Base-by-base conservation (phyloP, 2,113 vertebrate species). In the Pteropus alecto region DNA sequence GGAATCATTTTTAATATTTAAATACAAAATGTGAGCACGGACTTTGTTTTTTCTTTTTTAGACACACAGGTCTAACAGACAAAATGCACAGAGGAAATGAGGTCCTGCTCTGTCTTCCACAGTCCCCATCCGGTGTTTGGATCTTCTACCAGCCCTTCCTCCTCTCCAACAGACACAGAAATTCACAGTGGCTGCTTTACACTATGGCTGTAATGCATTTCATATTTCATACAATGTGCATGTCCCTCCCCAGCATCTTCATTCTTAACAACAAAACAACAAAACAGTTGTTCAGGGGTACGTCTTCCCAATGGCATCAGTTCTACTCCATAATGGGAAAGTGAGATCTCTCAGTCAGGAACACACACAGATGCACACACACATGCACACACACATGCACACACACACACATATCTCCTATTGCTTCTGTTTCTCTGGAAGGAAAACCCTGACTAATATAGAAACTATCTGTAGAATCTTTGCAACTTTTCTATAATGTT, bases 1-100 rank as follows among this genome's bases (percentile, higher is more conserved):
- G 73, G 61, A 93, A 96, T 94, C 16, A 68, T 71, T 95, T 92
- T 95, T 95, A 98, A 98, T 98, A 98, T 85, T 98, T 90, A 73
- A 96, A 98, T 98, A 98, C 96, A 98, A 98, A 98, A 98, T 83
- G 63, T 92, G 71, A 97, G n/a, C 68, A 54, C 18, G 89, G 87
- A 60, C 43, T 65, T 76, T 78, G 19, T 87, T 77, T 88, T 93
- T 65, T 76, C 38, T 65, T 61, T 58, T 76, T n/a, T 35, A 74
- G 61, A 60, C 14, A 95, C 6, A 13, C 12, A 78, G 19, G 7
- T 73, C 41, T 68, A 82, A 51, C 2, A 71, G 87, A 54, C 82
- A 93, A 56, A 84, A 76, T 68, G 30, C 33, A 9, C n/a, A 76
- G 81, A 93, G 48, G 67, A 92, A 60, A 76, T 28, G 28, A 74